Percentiles rank a stretch among this genome's conserved stretches.
Evolutionary conservation across 2,113 vertebrate species (phyloP).

Genomic region (Butorides virescens): DNA sequence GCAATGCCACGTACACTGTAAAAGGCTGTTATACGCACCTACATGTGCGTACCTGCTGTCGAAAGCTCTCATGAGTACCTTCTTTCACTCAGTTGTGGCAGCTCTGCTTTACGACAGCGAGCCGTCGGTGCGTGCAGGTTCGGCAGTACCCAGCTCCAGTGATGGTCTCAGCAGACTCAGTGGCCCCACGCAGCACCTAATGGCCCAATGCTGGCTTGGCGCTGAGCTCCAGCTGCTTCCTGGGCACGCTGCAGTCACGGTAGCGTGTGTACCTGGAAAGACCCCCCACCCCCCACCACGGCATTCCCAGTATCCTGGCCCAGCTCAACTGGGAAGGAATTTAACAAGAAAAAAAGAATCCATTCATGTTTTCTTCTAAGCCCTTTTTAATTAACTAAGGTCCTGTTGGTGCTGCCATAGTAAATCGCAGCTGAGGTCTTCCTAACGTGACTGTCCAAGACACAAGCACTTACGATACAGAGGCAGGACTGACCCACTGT

Average conservation of each 20-base stretch:
- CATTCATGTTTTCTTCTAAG: neutral
- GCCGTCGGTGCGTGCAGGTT: accelerated
- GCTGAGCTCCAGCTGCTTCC: neutral
- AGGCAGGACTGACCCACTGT: neutral
- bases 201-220: neutral
- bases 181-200: neutral
- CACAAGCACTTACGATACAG: accelerated
- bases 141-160: accelerated
- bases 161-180: too few species aligned
- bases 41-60: accelerated
- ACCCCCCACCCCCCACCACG: accelerated
- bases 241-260: accelerated
- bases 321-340: neutral
- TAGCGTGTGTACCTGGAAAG: neutral
- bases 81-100: neutral
- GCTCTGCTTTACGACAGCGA: accelerated
- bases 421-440: neutral
- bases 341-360: neutral
- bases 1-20: neutral
- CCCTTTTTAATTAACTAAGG: neutral
- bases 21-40: neutral
- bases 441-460: accelerated
- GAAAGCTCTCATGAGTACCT: neutral
- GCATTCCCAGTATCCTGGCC: neutral
- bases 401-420: neutral